Percentiles rank a stretch among this genome's conserved stretches.
Conservation (phyloP, 2,888 invertebrate genomes). For the Nomada lathburiana region DNA sequence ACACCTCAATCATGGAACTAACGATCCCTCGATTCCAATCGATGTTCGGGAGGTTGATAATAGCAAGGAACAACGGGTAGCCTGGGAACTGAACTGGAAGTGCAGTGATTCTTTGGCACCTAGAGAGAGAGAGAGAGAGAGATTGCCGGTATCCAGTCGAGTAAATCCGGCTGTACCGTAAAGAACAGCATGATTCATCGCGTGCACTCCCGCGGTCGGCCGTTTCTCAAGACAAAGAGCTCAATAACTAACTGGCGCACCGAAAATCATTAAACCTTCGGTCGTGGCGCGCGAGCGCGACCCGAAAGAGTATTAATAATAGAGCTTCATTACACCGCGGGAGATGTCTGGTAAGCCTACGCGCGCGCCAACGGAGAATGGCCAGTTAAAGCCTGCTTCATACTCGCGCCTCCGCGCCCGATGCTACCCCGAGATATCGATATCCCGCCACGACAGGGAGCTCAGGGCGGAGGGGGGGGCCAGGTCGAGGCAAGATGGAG, state of each 20-base stretch:
- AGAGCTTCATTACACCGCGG: slow-evolving; percentile 52
- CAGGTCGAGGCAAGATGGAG: slow-evolving; percentile 36
- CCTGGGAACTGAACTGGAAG: not conserved
- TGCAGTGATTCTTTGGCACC: not conserved
- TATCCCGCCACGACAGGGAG: slow-evolving; percentile 55
- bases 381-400: slow-evolving; percentile 58
- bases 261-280: slow-evolving; percentile 45
- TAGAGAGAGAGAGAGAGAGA: not conserved
- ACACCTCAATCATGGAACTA: not conserved
- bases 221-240: slow-evolving; percentile 39
- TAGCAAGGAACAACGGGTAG: not conserved
- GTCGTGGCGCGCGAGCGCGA: slow-evolving; percentile 14
- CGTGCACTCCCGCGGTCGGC: slow-evolving; percentile 7
- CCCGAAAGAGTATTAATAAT: slow-evolving; percentile 47
- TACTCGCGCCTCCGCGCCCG: slow-evolving; percentile 53
- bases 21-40: not conserved
- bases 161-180: slow-evolving; percentile 6
- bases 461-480: slow-evolving; percentile 22
- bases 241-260: slow-evolving; percentile 38
- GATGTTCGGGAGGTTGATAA: not conserved
- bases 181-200: slow-evolving; percentile 24
- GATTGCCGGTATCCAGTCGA: not conserved
- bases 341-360: slow-evolving; percentile 39
- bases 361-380: slow-evolving; percentile 20
- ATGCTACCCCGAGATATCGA: slow-evolving; percentile 71